phyloP scores from a whole-genome alignment of 2,113 vertebrate species.

The Hemiprocne comata region DNA sequence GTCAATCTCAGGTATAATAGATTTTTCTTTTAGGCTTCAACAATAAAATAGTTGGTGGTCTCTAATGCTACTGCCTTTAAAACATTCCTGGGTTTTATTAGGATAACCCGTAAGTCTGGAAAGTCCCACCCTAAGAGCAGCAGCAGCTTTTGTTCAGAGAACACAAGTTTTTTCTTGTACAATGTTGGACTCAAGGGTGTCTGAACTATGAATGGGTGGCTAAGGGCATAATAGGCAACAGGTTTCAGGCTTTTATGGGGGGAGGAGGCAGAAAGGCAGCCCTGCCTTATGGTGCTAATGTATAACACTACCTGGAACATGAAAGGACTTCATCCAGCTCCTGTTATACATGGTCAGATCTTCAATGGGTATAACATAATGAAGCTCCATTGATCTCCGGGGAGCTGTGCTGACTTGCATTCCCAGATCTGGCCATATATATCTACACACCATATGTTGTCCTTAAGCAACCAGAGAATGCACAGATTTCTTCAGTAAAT shows the following conservation, averaged over 20 bases:
- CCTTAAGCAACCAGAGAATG: background rate
- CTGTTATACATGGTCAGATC: background rate
- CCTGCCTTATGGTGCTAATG: conserved; percentile 36
- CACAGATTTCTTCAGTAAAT: background rate
- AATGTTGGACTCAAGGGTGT: conserved; percentile 55
- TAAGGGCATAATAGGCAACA: conserved; percentile 55
- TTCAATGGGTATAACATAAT: background rate
- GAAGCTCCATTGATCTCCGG: background rate
- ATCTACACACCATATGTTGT: conserved; percentile 8
- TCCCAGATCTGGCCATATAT: background rate
- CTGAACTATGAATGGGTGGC: conserved; percentile 55
- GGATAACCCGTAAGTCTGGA: conserved; percentile 74
- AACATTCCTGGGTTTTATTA: conserved; percentile 79
- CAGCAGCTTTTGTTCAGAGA: conserved; percentile 68
- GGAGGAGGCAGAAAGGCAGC: background rate
- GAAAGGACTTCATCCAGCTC: conserved; percentile 3
- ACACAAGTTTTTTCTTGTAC: conserved; percentile 69
- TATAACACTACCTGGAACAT: conserved; percentile 53
- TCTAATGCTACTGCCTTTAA: conserved; percentile 70
- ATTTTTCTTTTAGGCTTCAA: conserved; percentile 70
- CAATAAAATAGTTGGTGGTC: conserved; percentile 79
- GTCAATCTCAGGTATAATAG: conserved; percentile 37
- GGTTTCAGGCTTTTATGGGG: conserved; percentile 47
- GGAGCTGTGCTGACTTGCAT: background rate
- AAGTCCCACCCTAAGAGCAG: conserved; percentile 70